Evolutionary conservation across 2,113 vertebrate genomes (phyloP).

Genomic region (Cacatua alba): DNA sequence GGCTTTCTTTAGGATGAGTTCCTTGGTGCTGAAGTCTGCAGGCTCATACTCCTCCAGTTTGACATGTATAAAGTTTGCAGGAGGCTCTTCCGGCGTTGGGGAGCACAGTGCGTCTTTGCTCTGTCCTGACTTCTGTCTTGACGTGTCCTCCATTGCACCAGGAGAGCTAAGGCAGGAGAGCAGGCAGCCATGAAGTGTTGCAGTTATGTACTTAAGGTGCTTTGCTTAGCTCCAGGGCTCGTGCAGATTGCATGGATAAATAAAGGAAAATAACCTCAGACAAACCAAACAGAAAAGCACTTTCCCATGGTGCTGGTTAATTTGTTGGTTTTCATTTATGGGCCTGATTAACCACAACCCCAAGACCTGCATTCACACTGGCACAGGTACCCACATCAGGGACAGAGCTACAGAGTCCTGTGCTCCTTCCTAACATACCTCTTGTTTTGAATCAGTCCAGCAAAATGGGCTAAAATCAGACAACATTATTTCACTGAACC

Average conservation of each 20-base stretch:
- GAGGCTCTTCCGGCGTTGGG: background rate
- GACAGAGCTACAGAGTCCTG: background rate
- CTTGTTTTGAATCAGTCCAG: background rate
- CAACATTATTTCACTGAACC: background rate
- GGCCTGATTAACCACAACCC: background rate
- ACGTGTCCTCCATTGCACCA: background rate
- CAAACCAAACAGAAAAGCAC: background rate
- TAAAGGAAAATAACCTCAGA: background rate
- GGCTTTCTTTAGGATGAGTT: slow-evolving; percentile 17
- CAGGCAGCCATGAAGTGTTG: background rate
- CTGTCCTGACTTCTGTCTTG: background rate
- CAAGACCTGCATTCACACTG: background rate
- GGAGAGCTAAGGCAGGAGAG: background rate
- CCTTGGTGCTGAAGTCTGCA: background rate
- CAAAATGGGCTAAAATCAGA: background rate
- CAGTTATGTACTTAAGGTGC: background rate
- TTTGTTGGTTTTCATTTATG: background rate
- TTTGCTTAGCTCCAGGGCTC: background rate
- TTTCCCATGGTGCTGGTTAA: background rate
- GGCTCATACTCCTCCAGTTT: slow-evolving; percentile 46
- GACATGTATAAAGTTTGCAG: background rate
- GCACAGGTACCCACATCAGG: background rate
- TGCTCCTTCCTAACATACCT: background rate
- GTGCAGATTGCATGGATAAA: background rate
- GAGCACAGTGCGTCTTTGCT: background rate